Conservation (phyloP, 2,113 vertebrate species). For the Pterocles gutturalis region DNA sequence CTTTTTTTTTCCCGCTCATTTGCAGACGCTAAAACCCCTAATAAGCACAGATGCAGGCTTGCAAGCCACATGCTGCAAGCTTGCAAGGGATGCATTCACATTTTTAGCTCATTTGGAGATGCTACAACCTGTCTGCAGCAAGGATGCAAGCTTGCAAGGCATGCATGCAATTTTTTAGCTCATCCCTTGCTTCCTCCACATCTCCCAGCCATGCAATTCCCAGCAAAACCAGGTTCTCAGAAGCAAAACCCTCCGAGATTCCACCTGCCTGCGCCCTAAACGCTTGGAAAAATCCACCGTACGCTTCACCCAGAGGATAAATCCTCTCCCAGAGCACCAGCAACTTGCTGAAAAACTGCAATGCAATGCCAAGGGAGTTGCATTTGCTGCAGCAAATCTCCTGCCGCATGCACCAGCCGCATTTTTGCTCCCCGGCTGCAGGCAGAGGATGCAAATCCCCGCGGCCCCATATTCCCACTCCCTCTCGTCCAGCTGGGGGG, state of each 20-base stretch:
- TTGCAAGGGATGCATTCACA: too few relatives aligned
- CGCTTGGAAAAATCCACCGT: neutral
- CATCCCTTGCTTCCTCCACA: neutral
- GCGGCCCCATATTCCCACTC: neutral
- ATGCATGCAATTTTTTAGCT: neutral
- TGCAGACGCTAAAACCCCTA: too few relatives aligned
- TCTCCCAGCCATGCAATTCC: neutral
- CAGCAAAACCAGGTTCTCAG: neutral
- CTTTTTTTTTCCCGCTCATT: too few relatives aligned
- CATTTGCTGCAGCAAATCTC: neutral
- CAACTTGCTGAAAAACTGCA: neutral
- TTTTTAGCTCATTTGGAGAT: too few relatives aligned
- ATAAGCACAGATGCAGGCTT: too few relatives aligned
- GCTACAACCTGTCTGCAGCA: too few relatives aligned
- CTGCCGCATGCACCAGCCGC: fast-evolving
- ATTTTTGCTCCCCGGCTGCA: neutral
- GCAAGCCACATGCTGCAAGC: too few relatives aligned
- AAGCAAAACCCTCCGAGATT: neutral
- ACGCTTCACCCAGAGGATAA: neutral
- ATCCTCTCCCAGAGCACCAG: neutral
- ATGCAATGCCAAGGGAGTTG: neutral
- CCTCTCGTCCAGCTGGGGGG: neutral
- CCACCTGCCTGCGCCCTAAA: neutral
- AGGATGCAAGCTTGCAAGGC: too few relatives aligned
- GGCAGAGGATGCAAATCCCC: neutral